Percentiles rank a stretch among this genome's conserved stretches.
Evolutionary conservation across 2,113 vertebrate species (phyloP).

Genomic region (Alectura lathami): DNA sequence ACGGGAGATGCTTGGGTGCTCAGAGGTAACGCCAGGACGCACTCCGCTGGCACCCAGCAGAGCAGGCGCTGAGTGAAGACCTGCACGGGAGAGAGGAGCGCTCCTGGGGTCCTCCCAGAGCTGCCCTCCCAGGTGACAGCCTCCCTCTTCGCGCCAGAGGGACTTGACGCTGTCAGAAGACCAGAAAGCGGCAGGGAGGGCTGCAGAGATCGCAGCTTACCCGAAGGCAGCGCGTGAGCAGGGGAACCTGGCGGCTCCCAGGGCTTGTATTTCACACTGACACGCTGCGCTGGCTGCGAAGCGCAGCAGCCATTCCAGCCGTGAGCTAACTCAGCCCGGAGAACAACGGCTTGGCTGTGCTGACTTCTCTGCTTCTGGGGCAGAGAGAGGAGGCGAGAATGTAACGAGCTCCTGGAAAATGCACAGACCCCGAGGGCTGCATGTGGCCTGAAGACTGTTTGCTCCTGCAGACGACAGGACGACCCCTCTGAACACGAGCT

Average conservation of each 20-base stretch:
- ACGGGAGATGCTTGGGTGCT: not conserved
- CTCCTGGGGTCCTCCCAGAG: not conserved
- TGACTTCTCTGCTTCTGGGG: not conserved
- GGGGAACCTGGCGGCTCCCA: not conserved
- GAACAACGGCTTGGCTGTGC: not conserved
- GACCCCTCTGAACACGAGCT: not conserved
- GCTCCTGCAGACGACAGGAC: not conserved
- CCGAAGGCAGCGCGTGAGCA: not conserved
- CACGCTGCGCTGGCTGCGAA: not conserved
- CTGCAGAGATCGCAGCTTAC: not conserved
- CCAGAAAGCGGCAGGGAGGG: not conserved
- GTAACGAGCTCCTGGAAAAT: not conserved
- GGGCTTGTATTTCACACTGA: not conserved
- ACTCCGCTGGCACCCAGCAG: fast-evolving
- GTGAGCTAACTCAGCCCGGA: not conserved
- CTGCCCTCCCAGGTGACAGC: not conserved
- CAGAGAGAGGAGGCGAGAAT: not conserved
- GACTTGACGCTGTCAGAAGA: not conserved
- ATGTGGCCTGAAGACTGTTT: not conserved
- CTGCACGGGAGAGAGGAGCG: not conserved
- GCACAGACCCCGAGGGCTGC: not conserved
- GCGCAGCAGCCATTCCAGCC: not conserved
- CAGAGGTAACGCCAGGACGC: not conserved
- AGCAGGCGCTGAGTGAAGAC: not conserved
- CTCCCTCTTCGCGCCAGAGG: not conserved